Conservation (phyloP, 2,113 vertebrate genomes). For the Gopherus flavomarginatus region DNA sequence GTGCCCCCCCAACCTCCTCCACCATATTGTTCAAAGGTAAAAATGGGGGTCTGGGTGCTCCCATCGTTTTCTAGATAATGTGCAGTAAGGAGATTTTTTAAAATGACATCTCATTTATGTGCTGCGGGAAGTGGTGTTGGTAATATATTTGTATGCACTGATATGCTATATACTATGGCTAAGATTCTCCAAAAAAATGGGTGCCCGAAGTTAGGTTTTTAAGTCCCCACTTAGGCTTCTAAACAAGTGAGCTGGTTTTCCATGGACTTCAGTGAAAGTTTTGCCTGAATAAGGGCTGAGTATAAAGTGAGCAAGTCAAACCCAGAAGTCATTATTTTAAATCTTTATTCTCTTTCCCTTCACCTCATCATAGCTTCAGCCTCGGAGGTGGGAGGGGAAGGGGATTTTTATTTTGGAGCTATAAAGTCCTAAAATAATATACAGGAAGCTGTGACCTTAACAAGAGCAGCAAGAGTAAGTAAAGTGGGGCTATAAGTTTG, state of each 20-base stretch:
- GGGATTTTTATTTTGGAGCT: neutral
- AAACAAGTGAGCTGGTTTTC: neutral
- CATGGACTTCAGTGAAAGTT: neutral
- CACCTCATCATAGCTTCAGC: neutral
- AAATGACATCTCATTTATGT: neutral
- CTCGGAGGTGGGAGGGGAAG: neutral
- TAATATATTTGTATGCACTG: neutral
- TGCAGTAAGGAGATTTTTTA: neutral
- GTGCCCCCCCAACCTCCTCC: too few relatives aligned
- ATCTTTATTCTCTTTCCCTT: neutral
- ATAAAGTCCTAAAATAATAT: neutral
- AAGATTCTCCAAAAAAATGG: too few relatives aligned
- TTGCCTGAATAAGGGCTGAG: neutral
- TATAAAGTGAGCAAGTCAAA: neutral
- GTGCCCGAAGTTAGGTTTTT: neutral
- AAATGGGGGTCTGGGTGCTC: neutral
- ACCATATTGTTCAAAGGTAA: neutral
- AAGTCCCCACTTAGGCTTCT: too few relatives aligned
- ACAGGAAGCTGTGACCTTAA: neutral
- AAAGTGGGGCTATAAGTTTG: neutral
- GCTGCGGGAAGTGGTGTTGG: neutral
- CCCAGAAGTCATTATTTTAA: neutral
- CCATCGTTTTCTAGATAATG: neutral
- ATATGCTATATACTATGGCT: neutral
- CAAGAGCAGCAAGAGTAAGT: neutral